Percentiles rank a stretch among this genome's conserved stretches.
Conservation (phyloP, 2,888 invertebrate genomes). For the Oscheius onirici region DNA sequence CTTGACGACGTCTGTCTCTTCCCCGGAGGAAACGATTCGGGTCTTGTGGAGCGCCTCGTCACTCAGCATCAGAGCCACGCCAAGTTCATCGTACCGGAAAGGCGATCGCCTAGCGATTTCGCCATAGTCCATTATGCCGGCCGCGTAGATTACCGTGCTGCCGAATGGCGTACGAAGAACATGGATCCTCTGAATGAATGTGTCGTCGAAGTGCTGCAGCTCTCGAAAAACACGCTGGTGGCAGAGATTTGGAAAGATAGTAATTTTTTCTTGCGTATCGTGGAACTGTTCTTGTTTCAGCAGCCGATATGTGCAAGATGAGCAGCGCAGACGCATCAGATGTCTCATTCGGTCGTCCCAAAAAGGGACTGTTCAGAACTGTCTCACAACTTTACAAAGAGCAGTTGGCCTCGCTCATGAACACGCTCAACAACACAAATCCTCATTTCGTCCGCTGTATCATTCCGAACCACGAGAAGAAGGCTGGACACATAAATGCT, state of each 20-base stretch:
- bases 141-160: slow-evolving; percentile 87
- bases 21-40: slow-evolving; percentile 98
- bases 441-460: slow-evolving; percentile 99
- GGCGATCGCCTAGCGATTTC: slow-evolving; percentile 81
- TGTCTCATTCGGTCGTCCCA: slow-evolving; percentile 84
- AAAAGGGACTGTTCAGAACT: slow-evolving; percentile 90
- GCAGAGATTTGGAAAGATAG: slow-evolving; percentile 98
- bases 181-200: slow-evolving; percentile 99
- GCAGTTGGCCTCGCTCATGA: slow-evolving; percentile 94
- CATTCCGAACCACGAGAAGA: slow-evolving; percentile 99
- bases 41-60: slow-evolving; percentile 94
- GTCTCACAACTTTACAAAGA: slow-evolving; percentile 96
- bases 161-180: slow-evolving; percentile 99
- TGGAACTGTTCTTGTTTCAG: slow-evolving; percentile 3
- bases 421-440: slow-evolving; percentile 86
- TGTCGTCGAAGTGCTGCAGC: slow-evolving; percentile 91
- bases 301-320: slow-evolving; percentile 46
- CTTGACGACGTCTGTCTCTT: slow-evolving; percentile 99
- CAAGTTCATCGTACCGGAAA: slow-evolving; percentile 83
- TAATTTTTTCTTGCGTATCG: slow-evolving; percentile 62
- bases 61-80: slow-evolving; percentile 93
- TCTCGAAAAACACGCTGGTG: slow-evolving; percentile 91
- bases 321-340: slow-evolving; percentile 42
- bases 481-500: slow-evolving; percentile 97
- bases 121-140: slow-evolving; percentile 77